phyloP scores from a whole-genome alignment of 2,113 vertebrate genomes.

The Labeo rohita region DNA sequence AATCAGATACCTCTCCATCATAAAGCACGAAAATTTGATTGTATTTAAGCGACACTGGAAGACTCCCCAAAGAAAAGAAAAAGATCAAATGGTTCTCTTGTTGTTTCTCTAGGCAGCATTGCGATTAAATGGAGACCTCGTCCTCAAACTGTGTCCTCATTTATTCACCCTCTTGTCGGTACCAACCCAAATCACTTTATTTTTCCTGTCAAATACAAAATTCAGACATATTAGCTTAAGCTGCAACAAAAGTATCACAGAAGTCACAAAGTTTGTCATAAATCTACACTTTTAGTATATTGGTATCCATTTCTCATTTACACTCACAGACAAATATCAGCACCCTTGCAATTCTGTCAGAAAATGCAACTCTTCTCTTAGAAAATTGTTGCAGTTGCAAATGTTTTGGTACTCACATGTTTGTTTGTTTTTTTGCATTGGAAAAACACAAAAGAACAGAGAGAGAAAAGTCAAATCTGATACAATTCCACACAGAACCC shows the following conservation, averaged over 20 bases:
- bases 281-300: background rate
- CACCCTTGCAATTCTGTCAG: no score
- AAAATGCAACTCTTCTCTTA: no score
- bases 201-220: background rate
- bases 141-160: background rate
- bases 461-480: no score
- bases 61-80: background rate
- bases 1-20: constrained; percentile 19
- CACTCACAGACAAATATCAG: no score
- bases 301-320: background rate
- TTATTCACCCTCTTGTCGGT: background rate
- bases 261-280: background rate
- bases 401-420: no score
- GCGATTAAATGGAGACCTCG: background rate
- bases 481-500: no score
- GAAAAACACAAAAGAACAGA: no score
- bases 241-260: background rate
- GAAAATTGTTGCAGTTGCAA: no score
- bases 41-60: constrained; percentile 10
- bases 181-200: background rate
- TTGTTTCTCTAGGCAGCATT: background rate
- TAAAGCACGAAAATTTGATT: background rate
- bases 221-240: background rate
- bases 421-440: no score
- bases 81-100: background rate